These are phyloP conservation scores for Patiria pectinifera DNA, from an alignment of 53 echinoderm and acorn worm genomes.

Conservation along the genomic window DNA sequence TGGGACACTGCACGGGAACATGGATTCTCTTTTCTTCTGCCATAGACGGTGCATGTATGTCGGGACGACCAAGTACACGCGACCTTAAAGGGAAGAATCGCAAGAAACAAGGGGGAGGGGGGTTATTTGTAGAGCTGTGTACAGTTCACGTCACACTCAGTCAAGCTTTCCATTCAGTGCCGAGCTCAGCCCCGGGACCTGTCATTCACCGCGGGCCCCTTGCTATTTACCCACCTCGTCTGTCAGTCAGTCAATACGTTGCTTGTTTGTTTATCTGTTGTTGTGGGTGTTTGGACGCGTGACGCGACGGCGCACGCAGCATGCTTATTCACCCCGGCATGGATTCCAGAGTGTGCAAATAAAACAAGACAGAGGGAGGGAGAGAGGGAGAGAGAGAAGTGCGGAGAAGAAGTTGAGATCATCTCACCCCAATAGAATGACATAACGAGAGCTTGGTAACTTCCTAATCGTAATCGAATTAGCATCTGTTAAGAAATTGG, in stretches of 20 bases:
- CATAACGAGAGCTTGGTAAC: background rate
- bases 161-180: background rate
- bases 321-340: slow-evolving; percentile 21
- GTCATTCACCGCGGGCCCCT: slow-evolving; percentile 38
- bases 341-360: background rate
- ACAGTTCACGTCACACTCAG: slow-evolving; percentile 13
- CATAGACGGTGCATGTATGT: slow-evolving; percentile 19
- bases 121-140: slow-evolving; percentile 55
- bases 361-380: background rate
- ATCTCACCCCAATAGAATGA: background rate
- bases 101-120: background rate
- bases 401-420: background rate
- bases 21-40: background rate
- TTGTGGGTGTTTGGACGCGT: slow-evolving; percentile 63
- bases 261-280: slow-evolving; percentile 62
- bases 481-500: background rate
- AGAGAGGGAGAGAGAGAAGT: background rate
- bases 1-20: slow-evolving; percentile 1
- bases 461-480: background rate
- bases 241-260: slow-evolving; percentile 61
- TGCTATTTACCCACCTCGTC: slow-evolving; percentile 45
- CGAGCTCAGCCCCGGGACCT: background rate
- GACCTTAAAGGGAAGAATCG: slow-evolving; percentile 8
- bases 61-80: slow-evolving; percentile 43
- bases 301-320: slow-evolving; percentile 21